Conservation (phyloP, 2,113 vertebrate genomes). For the Macrotis lagotis region DNA sequence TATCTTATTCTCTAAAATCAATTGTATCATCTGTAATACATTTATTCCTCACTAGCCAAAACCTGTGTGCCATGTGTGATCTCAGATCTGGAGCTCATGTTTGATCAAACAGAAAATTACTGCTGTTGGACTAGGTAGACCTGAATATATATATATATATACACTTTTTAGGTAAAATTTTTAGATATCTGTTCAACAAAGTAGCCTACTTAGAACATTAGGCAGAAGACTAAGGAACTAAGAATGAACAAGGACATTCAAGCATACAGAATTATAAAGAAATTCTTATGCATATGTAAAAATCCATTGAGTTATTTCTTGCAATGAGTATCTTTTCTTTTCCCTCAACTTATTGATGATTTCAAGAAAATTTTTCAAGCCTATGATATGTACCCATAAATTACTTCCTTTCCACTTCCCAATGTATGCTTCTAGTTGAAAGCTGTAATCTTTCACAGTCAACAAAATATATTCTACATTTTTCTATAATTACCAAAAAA, state of each 20-base stretch:
- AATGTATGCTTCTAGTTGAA: constrained; percentile 52
- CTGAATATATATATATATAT: not conserved
- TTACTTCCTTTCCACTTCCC: constrained; percentile 24
- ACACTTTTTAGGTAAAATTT: constrained; percentile 40
- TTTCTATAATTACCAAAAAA: constrained; percentile 48
- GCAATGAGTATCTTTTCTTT: constrained; percentile 8
- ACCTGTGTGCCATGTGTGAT: constrained; percentile 48
- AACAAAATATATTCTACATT: not conserved
- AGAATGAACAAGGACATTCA: constrained; percentile 4
- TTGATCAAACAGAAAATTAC: constrained; percentile 62
- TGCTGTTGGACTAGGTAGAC: not conserved
- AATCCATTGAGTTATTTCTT: not conserved
- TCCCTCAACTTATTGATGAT: constrained; percentile 29
- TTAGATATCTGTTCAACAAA: constrained; percentile 65
- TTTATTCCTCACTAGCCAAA: constrained; percentile 44
- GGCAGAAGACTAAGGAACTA: constrained; percentile 4
- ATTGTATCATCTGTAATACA: constrained; percentile 43
- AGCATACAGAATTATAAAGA: constrained; percentile 13
- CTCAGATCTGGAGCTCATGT: constrained; percentile 50
- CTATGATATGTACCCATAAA: not conserved
- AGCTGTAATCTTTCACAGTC: constrained; percentile 1
- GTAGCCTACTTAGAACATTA: constrained; percentile 33
- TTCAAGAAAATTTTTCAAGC: constrained; percentile 44
- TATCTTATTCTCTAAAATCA: constrained; percentile 41
- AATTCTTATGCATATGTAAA: not conserved